phyloP scores from a whole-genome alignment of 1,140 invertebrate species.

The Eriocheir sinensis region DNA sequence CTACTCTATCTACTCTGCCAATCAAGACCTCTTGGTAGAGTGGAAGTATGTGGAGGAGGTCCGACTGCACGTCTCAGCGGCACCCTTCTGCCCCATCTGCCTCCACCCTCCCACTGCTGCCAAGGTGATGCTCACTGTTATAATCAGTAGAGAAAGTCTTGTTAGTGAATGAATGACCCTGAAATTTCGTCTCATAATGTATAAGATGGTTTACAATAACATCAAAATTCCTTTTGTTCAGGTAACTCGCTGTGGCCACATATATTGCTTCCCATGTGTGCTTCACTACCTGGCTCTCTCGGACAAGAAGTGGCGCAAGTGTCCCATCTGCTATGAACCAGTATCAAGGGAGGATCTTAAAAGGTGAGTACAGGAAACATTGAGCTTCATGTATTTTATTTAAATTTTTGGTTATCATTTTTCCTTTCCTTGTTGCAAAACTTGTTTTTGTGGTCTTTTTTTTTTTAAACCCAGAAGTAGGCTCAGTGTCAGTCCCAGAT shows the following conservation, averaged over 20 bases:
- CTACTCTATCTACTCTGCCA: slow-evolving; percentile 59
- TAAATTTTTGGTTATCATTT: background rate
- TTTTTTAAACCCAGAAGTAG: too few relatives aligned
- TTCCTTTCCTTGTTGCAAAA: background rate
- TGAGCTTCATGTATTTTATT: background rate
- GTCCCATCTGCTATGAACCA: slow-evolving; percentile 93
- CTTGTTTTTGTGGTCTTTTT: too few relatives aligned
- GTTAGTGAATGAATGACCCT: too few relatives aligned
- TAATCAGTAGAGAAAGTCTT: too few relatives aligned
- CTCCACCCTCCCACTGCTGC: slow-evolving; percentile 74
- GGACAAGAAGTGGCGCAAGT: slow-evolving; percentile 89
- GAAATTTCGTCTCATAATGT: too few relatives aligned
- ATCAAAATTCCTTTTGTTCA: slow-evolving; percentile 84
- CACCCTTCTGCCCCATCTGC: slow-evolving; percentile 77
- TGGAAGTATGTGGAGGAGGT: slow-evolving; percentile 96
- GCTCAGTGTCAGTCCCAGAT: too few relatives aligned
- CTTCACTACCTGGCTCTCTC: slow-evolving; percentile 94
- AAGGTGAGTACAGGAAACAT: slow-evolving; percentile 84
- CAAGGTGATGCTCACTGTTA: slow-evolving; percentile 55
- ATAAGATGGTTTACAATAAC: too few relatives aligned
- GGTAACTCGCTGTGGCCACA: slow-evolving; percentile 96
- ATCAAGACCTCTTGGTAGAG: slow-evolving; percentile 94
- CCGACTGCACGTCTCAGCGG: slow-evolving; percentile 84
- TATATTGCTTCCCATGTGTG: slow-evolving; percentile 97
- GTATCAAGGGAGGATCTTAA: slow-evolving; percentile 91